Evolutionary conservation across 2,113 vertebrate genomes (phyloP), one percentile per base, ranked within the genome.

Genomic region (Menidia beryllina): DNA sequence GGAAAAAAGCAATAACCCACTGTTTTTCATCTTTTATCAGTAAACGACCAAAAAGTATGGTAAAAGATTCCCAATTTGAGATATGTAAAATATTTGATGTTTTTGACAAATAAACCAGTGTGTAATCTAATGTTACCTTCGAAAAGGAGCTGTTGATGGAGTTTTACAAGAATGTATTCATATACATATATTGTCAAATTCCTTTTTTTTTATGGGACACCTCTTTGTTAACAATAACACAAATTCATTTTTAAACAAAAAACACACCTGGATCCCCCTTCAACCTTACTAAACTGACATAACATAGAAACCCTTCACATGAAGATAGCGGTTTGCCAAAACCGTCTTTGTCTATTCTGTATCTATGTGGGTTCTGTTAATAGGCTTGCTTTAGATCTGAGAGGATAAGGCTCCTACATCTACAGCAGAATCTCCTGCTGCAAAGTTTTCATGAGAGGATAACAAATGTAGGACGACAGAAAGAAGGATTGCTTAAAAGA

Each of bases 291-390:
- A 77, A 72, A 69, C 15, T n/a, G 7, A 54, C 24, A 61, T 38
- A 49, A 69, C 74, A 79, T 30, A 70, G 75, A 86, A 85, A 79
- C 48, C 77, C 62, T 72, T 79, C 65, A 83, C 75, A 88, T 81
- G 85, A 89, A 83, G 82, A 83, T 20, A n/a, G 71, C 27, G 83
- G 84, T 84, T 81, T 56, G 78, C 79, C 86, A 63, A 82, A 34
- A 70, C 68, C 60, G 77, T 82, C 72, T 43, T 79, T 72, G 13
- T 49, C 70, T 25, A 7, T 61, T 66, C 64, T 70, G 55, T 14
- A 25, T 69, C 38, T 38, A 51, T 69, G 68, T 62, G 76, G 72
- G 67, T 49, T 65, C 72, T 67, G 75, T 49, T 83, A 86, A 86
- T 89, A 83, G 88, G 56, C 60, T 65, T 77, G 62, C 77, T 73